These are phyloP conservation scores for Salticus scenicus DNA, from an alignment of 2,888 invertebrate species.

Conservation along the genomic window DNA sequence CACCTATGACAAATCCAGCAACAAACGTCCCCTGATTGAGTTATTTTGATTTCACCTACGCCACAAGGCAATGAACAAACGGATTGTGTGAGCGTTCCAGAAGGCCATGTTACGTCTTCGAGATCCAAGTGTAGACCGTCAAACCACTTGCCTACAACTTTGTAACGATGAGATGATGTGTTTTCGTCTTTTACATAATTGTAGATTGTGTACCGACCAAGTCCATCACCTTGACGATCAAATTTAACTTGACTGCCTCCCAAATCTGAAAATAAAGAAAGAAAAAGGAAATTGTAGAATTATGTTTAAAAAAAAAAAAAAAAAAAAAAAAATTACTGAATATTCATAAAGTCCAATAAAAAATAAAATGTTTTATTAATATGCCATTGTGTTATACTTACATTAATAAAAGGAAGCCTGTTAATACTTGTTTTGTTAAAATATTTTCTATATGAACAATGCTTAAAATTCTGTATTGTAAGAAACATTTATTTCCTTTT, in stretches of 20 bases:
- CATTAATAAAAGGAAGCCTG: no score
- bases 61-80: constrained; percentile 83
- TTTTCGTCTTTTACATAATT: constrained; percentile 80
- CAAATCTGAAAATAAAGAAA: constrained; percentile 78
- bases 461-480: no score
- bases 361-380: no score
- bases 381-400: no score
- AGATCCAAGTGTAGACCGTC: constrained; percentile 72
- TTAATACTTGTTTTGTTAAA: no score
- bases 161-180: constrained; percentile 78
- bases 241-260: constrained; percentile 83
- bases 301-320: no score
- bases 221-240: constrained; percentile 84
- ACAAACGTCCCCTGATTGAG: constrained; percentile 82
- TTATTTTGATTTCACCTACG: constrained; percentile 81
- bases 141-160: constrained; percentile 75
- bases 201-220: constrained; percentile 84
- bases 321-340: no score
- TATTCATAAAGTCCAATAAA: no score
- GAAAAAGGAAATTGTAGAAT: not conserved
- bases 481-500: no score
- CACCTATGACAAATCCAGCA: constrained; percentile 87
- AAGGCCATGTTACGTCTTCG: constrained; percentile 73
- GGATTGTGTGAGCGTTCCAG: constrained; percentile 80
- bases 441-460: no score